phyloP scores from a whole-genome alignment of 2,113 vertebrate species.

The Ciconia boyciana region DNA sequence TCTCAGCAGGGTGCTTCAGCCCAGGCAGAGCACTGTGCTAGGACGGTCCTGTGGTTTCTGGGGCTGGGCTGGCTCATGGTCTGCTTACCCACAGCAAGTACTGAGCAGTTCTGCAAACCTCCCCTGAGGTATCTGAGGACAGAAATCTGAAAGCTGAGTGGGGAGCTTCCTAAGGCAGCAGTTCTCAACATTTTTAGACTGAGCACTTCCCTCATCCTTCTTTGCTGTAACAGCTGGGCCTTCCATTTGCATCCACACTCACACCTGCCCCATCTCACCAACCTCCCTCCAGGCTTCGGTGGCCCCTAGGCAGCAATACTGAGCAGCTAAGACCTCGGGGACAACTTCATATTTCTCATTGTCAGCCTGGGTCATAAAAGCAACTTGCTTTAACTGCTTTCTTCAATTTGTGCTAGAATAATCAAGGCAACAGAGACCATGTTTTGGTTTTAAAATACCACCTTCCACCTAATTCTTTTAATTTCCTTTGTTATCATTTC shows the following conservation, averaged over 20 bases:
- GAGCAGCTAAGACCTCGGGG: not conserved
- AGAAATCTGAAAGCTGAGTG: not conserved
- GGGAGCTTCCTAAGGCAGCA: not conserved
- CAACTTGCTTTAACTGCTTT: not conserved
- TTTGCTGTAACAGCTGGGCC: accelerated
- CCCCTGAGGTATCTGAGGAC: not conserved
- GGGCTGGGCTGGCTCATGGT: not conserved
- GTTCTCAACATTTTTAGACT: not conserved
- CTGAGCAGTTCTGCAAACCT: not conserved
- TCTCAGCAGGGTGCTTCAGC: not conserved
- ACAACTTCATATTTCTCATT: not conserved
- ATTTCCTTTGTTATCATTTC: not conserved
- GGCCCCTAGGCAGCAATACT: not conserved
- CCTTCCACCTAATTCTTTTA: not conserved
- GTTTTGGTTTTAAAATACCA: not conserved
- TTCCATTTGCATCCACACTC: not conserved
- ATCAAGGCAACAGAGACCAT: not conserved
- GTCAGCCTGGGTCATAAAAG: not conserved
- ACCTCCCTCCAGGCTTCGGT: not conserved
- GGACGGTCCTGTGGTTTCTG: not conserved
- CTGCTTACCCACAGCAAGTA: not conserved
- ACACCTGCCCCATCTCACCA: not conserved
- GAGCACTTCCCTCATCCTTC: not conserved
- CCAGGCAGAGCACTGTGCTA: not conserved
- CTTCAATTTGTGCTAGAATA: not conserved